These are phyloP conservation scores for Nomada ferruginata DNA, from an alignment of 2,888 invertebrate species.

Conservation along the genomic window DNA sequence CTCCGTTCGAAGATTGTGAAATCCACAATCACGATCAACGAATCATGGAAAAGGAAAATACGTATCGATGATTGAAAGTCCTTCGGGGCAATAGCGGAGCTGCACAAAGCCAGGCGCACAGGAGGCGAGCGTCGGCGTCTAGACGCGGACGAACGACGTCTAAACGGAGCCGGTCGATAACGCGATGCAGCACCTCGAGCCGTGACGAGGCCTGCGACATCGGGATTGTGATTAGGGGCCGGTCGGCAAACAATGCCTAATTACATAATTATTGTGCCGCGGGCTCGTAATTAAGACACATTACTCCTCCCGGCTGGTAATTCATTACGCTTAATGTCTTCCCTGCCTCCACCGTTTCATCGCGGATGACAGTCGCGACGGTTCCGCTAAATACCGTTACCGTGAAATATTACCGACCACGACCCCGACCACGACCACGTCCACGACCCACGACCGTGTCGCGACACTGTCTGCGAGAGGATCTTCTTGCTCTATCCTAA, in stretches of 20 bases:
- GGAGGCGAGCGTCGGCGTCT: constrained; percentile 43
- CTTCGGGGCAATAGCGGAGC: not conserved
- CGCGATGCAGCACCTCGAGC: constrained; percentile 71
- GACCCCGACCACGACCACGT: constrained; percentile 42
- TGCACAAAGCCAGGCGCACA: constrained; percentile 22
- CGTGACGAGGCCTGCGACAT: constrained; percentile 75
- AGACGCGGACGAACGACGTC: constrained; percentile 62
- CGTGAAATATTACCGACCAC: constrained; percentile 77
- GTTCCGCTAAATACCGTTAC: constrained; percentile 79
- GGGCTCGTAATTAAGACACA: constrained; percentile 82
- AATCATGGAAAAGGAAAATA: not conserved
- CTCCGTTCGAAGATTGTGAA: too few species aligned
- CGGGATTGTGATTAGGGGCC: constrained; percentile 78
- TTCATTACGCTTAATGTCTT: constrained; percentile 83
- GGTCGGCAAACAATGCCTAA: constrained; percentile 82
- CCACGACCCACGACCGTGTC: constrained; percentile 26
- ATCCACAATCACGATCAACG: too few species aligned
- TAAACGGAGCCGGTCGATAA: constrained; percentile 72
- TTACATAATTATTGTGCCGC: constrained; percentile 83
- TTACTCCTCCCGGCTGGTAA: constrained; percentile 81
- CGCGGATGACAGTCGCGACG: constrained; percentile 80
- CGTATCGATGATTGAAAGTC: not conserved
- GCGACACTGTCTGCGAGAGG: constrained; percentile 12
- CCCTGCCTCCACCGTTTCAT: constrained; percentile 79
- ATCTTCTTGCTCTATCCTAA: constrained; percentile 53